phyloP scores from a whole-genome alignment of 2,888 invertebrate genomes.

The Thelaira solivaga region DNA sequence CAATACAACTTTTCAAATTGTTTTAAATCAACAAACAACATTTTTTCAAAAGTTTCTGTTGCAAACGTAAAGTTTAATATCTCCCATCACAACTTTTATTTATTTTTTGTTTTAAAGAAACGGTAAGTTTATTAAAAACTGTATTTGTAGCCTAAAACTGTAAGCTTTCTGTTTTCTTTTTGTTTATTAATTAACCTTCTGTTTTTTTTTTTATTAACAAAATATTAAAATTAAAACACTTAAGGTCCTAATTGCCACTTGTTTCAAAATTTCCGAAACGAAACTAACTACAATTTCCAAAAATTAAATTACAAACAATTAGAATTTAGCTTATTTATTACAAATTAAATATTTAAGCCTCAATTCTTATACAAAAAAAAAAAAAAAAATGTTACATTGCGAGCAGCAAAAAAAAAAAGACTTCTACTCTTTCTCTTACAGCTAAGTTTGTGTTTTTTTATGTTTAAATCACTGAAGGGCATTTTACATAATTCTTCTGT shows the following conservation, averaged over 20 bases:
- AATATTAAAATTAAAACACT: slow-evolving; percentile 25
- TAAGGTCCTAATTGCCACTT: slow-evolving; percentile 60
- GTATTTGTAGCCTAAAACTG: not conserved
- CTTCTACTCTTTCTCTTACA: not conserved
- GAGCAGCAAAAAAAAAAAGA: too few relatives aligned
- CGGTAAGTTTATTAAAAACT: slow-evolving; percentile 39
- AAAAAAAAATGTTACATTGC: too few relatives aligned
- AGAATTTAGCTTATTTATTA: slow-evolving; percentile 32
- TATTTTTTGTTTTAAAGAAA: slow-evolving; percentile 34
- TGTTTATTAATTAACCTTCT: too few relatives aligned
- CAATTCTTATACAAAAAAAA: too few relatives aligned
- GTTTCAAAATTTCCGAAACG: slow-evolving; percentile 13
- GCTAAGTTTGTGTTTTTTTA: not conserved
- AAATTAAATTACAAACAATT: slow-evolving; percentile 37
- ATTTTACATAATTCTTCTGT: too few relatives aligned
- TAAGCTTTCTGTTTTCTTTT: not conserved
- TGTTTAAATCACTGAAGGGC: too few relatives aligned
- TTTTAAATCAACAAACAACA: not conserved
- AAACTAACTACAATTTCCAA: slow-evolving; percentile 35
- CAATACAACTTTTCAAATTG: not conserved
- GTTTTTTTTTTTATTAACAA: not conserved
- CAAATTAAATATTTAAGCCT: slow-evolving; percentile 32
- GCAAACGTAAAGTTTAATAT: not conserved
- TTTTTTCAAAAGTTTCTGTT: not conserved
- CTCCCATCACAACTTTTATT: not conserved